phyloP scores from a whole-genome alignment of 2,888 invertebrate species.

The Encarsia formosa region DNA sequence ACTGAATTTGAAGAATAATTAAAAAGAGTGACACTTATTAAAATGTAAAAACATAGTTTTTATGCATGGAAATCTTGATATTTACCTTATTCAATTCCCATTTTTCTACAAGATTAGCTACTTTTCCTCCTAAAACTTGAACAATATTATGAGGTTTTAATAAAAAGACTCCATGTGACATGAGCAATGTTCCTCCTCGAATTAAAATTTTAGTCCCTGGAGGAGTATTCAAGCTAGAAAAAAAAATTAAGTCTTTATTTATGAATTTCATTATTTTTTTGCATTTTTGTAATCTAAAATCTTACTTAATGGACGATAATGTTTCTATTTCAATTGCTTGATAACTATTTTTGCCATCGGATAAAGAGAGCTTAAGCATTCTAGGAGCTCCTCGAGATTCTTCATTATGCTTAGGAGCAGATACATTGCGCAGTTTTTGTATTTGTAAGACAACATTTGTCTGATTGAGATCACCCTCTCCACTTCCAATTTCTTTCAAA shows the following conservation, averaged over 20 bases:
- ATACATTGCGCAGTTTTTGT: slow-evolving; percentile 80
- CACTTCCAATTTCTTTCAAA: slow-evolving; percentile 76
- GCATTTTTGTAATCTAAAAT: neutral
- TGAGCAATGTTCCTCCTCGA: slow-evolving; percentile 55
- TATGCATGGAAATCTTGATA: no score
- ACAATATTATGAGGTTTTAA: slow-evolving; percentile 65
- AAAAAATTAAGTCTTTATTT: neutral
- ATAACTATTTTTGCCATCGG: slow-evolving; percentile 77
- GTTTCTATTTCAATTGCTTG: slow-evolving; percentile 75
- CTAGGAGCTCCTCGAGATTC: slow-evolving; percentile 78
- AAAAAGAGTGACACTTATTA: neutral
- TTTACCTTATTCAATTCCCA: slow-evolving; percentile 70
- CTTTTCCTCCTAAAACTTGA: slow-evolving; percentile 75
- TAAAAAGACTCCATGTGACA: slow-evolving; percentile 71
- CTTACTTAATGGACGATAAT: slow-evolving; percentile 60
- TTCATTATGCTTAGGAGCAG: slow-evolving; percentile 87
- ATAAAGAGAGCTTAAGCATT: slow-evolving; percentile 77
- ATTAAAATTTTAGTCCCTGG: slow-evolving; percentile 80
- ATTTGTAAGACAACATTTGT: slow-evolving; percentile 73
- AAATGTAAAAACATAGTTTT: no score
- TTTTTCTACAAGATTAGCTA: slow-evolving; percentile 76
- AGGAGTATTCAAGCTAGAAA: slow-evolving; percentile 69
- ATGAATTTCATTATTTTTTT: neutral
- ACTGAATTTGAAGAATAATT: neutral
- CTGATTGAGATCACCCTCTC: slow-evolving; percentile 39